Base-by-base conservation (phyloP, 2,888 invertebrate genomes). In the Holacanthella duospinosa region DNA sequence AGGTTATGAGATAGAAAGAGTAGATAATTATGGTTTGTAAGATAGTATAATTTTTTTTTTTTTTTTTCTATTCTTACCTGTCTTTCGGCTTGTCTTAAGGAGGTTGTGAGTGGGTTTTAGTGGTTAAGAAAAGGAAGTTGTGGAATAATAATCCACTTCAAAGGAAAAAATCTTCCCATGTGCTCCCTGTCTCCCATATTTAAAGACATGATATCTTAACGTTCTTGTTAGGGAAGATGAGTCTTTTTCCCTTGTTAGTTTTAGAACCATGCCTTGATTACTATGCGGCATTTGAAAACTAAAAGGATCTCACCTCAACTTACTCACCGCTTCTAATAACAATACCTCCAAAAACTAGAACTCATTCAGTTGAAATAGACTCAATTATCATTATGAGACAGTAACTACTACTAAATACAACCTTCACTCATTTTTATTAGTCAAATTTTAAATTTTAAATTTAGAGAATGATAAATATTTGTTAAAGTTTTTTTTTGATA, bases 261-360 rank as follows among this genome's bases (percentile, higher is more conserved):
- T n/a, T 48, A 48, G 21, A 48, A 21, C 19, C 19, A 48, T 9
- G 56, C 29, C 60, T n/a, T 69, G 69, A 69, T 69, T 69, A 64
- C 65, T 64, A 57, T 61, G 66, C 68, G 70, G 70, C 70, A 67
- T 68, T 61, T 36, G 36, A 60, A 66, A 70, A 70, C 70, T 70
- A 70, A 63, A 68, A 70, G 67, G 68, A 70, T 70, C 66, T 66
- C 70, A 70, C 70, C 70, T 70, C 62, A 63, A 59, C 29, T n/a
- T 57, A 53, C 62, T 44, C 44, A 48, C 48, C 54, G 58, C 54
- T 59, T n/a, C 48, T 48, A 9, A n/a, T 48, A 12, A 12, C 6
- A 36, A 6, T 36, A 6, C 36, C 16, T 36, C 9, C 36, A 36
- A 36, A 36, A 36, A 36, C 36, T n/a, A n/a, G n/a, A n/a, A n/a